A percentile compares a stretch with the other conserved stretches of the same genome.
Conservation (phyloP, 1,140 invertebrate species). For the Pogonomyrmex barbatus region DNA sequence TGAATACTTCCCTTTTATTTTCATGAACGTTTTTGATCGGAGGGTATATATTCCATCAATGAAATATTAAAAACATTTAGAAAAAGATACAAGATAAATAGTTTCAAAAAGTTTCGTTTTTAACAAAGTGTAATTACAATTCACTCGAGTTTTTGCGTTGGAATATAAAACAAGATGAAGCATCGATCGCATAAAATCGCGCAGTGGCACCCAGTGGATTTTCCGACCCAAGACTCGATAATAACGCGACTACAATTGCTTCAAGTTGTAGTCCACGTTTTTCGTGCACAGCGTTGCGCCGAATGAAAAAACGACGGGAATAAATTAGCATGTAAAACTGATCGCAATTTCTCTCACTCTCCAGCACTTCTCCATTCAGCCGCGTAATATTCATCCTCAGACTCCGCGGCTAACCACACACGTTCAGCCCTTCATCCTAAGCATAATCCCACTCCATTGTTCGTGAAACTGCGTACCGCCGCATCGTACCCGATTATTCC, state of each 20-base stretch:
- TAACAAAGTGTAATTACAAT: not conserved
- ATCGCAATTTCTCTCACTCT: constrained; percentile 21
- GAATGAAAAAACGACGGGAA: constrained; percentile 47
- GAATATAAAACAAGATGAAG: not conserved
- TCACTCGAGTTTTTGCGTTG: not conserved
- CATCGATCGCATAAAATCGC: not conserved
- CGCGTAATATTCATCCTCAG: constrained; percentile 61
- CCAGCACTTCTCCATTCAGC: not conserved
- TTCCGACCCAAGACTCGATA: constrained; percentile 25
- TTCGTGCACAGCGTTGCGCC: not conserved
- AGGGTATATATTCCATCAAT: not conserved
- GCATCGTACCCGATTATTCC: constrained; percentile 45
- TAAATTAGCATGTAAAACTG: constrained; percentile 56
- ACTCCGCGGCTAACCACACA: constrained; percentile 40
- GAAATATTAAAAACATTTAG: not conserved
- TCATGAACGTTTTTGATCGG: constrained; percentile 13
- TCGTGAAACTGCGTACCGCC: constrained; percentile 45
- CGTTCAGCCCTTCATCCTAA: constrained; percentile 39
- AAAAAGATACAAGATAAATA: not conserved
- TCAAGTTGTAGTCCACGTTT: constrained; percentile 7
- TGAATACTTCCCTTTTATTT: constrained; percentile 40
- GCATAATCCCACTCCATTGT: constrained; percentile 59
- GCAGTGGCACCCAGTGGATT: not conserved
- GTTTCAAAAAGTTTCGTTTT: not conserved
- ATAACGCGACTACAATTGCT: constrained; percentile 41